Evolutionary conservation across 2,888 invertebrate species (phyloP), one percentile per base, ranked within the genome.

Genomic region (Mesorhabditis sp.): DNA sequence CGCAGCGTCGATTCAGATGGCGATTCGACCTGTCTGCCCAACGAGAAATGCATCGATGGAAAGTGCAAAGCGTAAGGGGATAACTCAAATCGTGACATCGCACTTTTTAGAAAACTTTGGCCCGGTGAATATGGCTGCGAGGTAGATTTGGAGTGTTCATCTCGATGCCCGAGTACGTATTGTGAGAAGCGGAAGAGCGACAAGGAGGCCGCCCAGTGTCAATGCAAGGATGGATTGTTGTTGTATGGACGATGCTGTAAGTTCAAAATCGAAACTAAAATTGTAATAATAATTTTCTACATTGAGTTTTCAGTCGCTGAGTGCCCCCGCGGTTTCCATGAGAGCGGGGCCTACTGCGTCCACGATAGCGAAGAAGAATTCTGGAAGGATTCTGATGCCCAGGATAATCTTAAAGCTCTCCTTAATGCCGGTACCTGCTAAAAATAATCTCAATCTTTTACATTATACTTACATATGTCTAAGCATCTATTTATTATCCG

Each of bases 111-210:
- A 74, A 82, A 81, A 58, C 70, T 83, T 1, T 84, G 83, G 83
- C 84, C 84, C 4, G 84, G 84, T 43, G 84, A 84, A 69, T 84
- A 84, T 67, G 84, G 84, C 6, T 84, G 84, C 66, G 69, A 74
- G 58, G 71, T 76, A 5, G 82, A 84, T 68, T 66, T 67, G 4
- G 83, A 84, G 70, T 84, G 84, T 71, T 69, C 75, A 10, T 71
- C 82, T 0, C 76, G 84, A 28, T 84, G 84, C 67, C 75, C 78
- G 15, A 80, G 80, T 62, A 81, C 82, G 3, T 82, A 82, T 66
- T 84, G 84, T 71, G 82, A 82, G 65, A 77, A 79, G 73, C 74
- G 75, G 58, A 79, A 80, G 63, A 75, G 76, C 41, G 82, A 80
- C 68, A 81, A 82, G 68, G 74, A 77, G 65, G 79, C 83, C 45